Base-by-base conservation (phyloP, 2,113 vertebrate species). In the Barnardius zonarius region DNA sequence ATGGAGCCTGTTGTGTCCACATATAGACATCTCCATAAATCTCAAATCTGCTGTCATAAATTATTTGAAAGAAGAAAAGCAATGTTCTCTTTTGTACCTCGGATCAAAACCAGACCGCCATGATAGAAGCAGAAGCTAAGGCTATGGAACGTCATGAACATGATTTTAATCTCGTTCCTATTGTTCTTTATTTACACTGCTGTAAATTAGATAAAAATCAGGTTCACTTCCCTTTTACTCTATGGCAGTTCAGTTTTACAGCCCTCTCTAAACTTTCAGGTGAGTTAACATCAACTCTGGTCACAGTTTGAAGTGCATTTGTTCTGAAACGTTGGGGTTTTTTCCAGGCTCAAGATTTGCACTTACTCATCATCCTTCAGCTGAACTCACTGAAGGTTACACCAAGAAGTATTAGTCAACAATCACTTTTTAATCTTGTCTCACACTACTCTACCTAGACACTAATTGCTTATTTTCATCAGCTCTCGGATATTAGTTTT, bases 181-280 rank as follows among this genome's bases (percentile, higher is more conserved):
- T 46, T 69, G 43, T 28, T 81, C 61, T 87, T 85, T 83, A 86
- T 90, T 92, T 91, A 91, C 57, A 62, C 23, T 91, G 46, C 31
- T 66, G 59, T 44, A 82, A 92, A 79, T n/a, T 7, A 89, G 52
- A 89, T 87, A 30, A 89, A 84, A 91, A 92, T 73, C 83, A 52
- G 17, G 35, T 89, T 91, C 5, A 5, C 39, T 63, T 72, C 14
- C 61, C 17, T 84, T 88, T 76, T 76, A 90, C 12, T 83, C 44
- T 62, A 61, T 19, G 62, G 35, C 59, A 93, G 28, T 52, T 82
- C 39, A 44, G 62, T 89, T 95, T 89, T 86, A 92, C 35, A 89
- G 77, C 52, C 61, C 68, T 75, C 43, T 81, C 70, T 68, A 62
- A 82, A 69, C 30, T 78, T 89, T 68, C 67, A 85, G 66, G 74